These are phyloP conservation scores for Synergus japonicus DNA, from an alignment of 2,888 invertebrate species.

Conservation along the genomic window DNA sequence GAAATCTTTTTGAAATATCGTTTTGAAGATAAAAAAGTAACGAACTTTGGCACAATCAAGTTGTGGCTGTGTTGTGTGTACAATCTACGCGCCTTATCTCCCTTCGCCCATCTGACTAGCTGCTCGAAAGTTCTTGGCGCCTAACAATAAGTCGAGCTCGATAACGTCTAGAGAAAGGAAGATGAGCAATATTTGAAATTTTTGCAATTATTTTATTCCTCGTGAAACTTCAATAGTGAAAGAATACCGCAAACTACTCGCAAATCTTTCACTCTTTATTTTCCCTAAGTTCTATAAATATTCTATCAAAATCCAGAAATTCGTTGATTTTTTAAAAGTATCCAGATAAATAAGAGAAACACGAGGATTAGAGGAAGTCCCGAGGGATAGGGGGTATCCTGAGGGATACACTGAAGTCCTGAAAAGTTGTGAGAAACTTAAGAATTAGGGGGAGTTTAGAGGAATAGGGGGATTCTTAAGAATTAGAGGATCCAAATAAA, in stretches of 20 bases:
- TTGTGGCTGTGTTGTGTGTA: background rate
- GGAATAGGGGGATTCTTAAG: no score
- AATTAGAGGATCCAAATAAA: no score
- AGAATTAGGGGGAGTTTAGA: no score
- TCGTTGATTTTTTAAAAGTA: no score
- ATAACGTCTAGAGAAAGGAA: background rate
- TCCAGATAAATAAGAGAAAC: no score
- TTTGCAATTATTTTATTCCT: background rate
- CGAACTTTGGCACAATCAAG: background rate
- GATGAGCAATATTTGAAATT: constrained; percentile 8
- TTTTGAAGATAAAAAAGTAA: constrained; percentile 12
- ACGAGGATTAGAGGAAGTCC: no score
- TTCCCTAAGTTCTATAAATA: no score
- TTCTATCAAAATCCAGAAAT: no score
- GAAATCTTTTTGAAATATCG: background rate
- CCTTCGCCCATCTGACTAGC: background rate
- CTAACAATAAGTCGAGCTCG: background rate
- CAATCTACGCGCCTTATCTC: background rate
- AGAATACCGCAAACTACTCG: background rate
- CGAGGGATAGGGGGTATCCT: no score
- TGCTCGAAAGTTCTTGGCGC: constrained; percentile 15
- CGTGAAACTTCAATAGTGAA: background rate
- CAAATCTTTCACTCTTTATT: no score
- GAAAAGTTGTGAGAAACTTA: no score
- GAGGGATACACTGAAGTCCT: no score